phyloP scores from a whole-genome alignment of 2,797 vertebrate genomes.

The Hybognathus amarus region DNA sequence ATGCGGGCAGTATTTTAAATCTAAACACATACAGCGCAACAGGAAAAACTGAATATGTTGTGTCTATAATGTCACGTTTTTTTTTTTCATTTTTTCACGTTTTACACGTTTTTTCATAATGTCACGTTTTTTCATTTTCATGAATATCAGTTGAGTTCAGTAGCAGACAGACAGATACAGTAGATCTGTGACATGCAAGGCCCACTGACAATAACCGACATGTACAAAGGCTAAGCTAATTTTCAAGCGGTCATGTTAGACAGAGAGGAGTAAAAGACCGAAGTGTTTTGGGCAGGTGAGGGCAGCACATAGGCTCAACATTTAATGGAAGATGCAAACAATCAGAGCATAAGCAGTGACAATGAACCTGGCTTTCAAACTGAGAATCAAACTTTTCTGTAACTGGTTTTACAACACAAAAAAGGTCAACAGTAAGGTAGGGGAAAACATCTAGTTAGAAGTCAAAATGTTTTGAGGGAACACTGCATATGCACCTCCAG shows the following conservation, averaged over 20 bases:
- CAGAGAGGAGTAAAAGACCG: constrained; percentile 59
- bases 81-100: not conserved
- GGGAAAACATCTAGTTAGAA: not conserved
- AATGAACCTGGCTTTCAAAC: not conserved
- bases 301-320: constrained; percentile 16
- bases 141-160: too few relatives aligned
- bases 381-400: not conserved
- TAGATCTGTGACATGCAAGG: not conserved
- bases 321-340: not conserved
- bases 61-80: not conserved
- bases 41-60: not conserved
- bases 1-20: not conserved
- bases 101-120: too few relatives aligned
- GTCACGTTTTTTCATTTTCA: too few relatives aligned
- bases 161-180: too few relatives aligned
- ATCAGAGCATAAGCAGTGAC: not conserved
- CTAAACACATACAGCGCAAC: not conserved
- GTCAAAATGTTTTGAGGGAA: not conserved
- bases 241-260: constrained; percentile 63
- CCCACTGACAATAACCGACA: not conserved
- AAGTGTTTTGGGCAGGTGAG: constrained; percentile 45
- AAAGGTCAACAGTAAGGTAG: not conserved
- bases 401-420: not conserved
- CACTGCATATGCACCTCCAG: not conserved
- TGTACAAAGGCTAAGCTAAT: constrained; percentile 60